These are phyloP conservation scores for Camarhynchus parvulus DNA, from an alignment of 2,113 vertebrate genomes.

Conservation along the genomic window DNA sequence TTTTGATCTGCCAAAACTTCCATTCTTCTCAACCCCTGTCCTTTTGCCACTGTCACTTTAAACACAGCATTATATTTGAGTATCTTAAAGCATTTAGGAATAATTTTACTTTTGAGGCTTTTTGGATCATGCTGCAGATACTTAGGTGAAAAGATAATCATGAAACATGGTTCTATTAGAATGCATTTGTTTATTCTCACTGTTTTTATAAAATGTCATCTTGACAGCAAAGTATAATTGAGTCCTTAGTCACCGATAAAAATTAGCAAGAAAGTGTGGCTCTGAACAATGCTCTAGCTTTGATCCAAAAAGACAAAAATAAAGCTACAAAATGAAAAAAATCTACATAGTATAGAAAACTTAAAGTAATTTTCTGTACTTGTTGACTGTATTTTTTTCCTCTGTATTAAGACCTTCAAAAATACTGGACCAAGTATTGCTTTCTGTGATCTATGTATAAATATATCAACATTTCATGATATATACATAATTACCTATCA, in stretches of 20 bases:
- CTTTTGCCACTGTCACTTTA: background rate
- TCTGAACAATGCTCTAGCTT: background rate
- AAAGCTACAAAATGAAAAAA: background rate
- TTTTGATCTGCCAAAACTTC: background rate
- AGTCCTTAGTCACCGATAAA: background rate
- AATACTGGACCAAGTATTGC: background rate
- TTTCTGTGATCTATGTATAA: background rate
- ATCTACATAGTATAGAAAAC: background rate
- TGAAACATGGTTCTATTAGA: background rate
- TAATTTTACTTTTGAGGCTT: background rate
- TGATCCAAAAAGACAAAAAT: background rate
- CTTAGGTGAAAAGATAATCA: background rate
- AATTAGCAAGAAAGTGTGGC: background rate
- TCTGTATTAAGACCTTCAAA: background rate
- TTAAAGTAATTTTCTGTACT: background rate
- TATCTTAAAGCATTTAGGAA: background rate
- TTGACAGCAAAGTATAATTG: background rate
- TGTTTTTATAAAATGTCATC: background rate
- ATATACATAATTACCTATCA: background rate
- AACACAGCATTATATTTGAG: background rate
- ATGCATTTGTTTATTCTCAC: background rate
- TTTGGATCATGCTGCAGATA: background rate
- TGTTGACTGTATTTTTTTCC: background rate
- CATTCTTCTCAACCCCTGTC: background rate
- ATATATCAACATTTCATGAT: background rate